Percentiles rank a stretch among this genome's conserved stretches.
Evolutionary conservation across 1,140 invertebrate genomes (phyloP).

Genomic region (Brachionus paranguensis): DNA sequence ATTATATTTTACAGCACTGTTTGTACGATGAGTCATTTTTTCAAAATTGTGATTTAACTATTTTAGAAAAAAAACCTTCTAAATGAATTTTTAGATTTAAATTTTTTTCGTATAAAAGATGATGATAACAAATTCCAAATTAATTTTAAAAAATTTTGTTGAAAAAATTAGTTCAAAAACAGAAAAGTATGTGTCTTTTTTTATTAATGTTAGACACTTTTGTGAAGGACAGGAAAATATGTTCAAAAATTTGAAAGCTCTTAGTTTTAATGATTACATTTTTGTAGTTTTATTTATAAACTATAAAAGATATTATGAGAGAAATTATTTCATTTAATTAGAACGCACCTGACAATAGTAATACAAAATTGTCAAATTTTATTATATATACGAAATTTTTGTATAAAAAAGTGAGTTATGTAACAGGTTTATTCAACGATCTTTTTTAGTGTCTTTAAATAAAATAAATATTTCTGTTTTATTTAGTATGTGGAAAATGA

Average conservation of each 20-base stretch:
- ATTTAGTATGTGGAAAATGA: background rate
- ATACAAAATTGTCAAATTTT: background rate
- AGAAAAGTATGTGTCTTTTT: no score
- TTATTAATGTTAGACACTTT: no score
- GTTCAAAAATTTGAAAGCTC: background rate
- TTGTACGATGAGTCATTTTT: no score
- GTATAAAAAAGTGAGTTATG: background rate
- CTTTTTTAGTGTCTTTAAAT: background rate
- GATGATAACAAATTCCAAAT: no score
- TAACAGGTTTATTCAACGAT: background rate
- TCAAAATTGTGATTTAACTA: no score
- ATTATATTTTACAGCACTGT: no score
- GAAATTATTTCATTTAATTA: background rate
- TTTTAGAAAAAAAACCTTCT: no score
- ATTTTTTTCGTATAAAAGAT: no score
- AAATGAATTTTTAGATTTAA: no score
- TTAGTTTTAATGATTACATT: background rate
- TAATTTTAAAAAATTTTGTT: no score
- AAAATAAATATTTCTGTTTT: background rate
- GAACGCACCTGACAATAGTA: background rate
- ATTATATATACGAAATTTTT: background rate
- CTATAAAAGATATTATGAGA: background rate
- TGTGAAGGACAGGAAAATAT: no score
- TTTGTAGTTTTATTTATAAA: background rate
- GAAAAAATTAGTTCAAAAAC: no score